phyloP scores from a whole-genome alignment of 1,140 invertebrate species.

The Olivierus martensii region DNA sequence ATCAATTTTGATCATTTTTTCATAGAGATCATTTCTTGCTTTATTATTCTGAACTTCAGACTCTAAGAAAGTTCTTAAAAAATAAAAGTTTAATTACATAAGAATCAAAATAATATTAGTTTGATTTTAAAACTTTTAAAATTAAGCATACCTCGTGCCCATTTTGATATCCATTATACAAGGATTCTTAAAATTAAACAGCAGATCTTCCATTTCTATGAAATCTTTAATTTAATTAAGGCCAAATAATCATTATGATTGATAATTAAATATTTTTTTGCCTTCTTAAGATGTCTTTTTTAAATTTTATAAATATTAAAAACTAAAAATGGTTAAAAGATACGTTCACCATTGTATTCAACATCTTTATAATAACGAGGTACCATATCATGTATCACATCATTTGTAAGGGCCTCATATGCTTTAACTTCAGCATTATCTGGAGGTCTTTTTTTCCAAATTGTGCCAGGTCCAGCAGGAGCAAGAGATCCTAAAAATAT shows the following conservation, averaged over 20 bases:
- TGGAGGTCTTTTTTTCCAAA: slow-evolving; percentile 72
- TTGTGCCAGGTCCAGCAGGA: slow-evolving; percentile 80
- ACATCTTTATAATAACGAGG: slow-evolving; percentile 77
- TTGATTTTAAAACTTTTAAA: neutral
- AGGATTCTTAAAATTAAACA: slow-evolving; percentile 69
- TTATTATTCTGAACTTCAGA: slow-evolving; percentile 75
- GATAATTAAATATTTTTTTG: neutral
- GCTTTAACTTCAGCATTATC: slow-evolving; percentile 41
- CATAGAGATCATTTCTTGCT: slow-evolving; percentile 61
- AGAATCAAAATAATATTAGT: neutral
- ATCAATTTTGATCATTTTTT: slow-evolving; percentile 90
- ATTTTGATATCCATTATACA: slow-evolving; percentile 89
- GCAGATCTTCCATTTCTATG: slow-evolving; percentile 76
- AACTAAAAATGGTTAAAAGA: slow-evolving; percentile 34
- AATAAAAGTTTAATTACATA: neutral
- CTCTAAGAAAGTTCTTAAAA: slow-evolving; percentile 67
- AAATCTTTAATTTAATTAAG: slow-evolving; percentile 35
- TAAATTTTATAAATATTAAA: too few species aligned
- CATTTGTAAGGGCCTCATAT: slow-evolving; percentile 64
- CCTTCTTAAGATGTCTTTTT: too few species aligned
- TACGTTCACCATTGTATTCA: slow-evolving; percentile 64
- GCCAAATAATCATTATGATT: neutral
- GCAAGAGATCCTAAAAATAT: slow-evolving; percentile 63
- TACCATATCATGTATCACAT: slow-evolving; percentile 58
- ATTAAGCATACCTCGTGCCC: slow-evolving; percentile 45